Base-by-base conservation (phyloP, 2,888 invertebrate species). In the Aradus depressus region DNA sequence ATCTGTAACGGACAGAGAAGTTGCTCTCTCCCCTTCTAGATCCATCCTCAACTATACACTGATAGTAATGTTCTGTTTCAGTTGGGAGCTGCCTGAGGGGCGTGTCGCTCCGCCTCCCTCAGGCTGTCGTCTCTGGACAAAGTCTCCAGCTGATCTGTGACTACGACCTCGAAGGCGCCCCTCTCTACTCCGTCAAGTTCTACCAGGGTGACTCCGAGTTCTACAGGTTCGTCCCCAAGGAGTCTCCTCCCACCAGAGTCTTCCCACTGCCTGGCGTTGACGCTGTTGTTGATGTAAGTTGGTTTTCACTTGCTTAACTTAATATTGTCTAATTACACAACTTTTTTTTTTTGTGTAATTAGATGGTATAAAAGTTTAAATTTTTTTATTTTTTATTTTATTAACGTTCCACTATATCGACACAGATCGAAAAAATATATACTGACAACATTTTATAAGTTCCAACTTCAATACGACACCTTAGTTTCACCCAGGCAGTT, bases 141-240 rank as follows among this genome's bases (percentile, higher is more conserved):
- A 65, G 72, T 1, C 74, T 74, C 1, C 65, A 72, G 14, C 67
- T 77, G 49, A 64, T 70, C 12, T 75, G 76, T 61, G 69, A 73
- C 23, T 77, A 76, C 61, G 75, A 76, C 64, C 66, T 77, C 60
- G 77, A 77, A 58, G 74, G 74, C 52, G 79, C 79, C 1, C 75
- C 75, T 0, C 73, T 85, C 5, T 84, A 84, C 68, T 78, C 81
- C 56, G 80, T 84, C 64, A 76, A 82, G 65, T 85, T 84, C 84
- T 84, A 83, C 68, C 72, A 79, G 53, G 78, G 79, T 3, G 76
- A 78, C 57, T 74, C 75, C 3, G 84, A 85, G 69, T 84, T 85
- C 72, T 85, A 83, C 69, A 73, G 83, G 62, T 84, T 74, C 64
- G 78, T 81, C 56, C 83, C 83, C 4, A 74, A 81, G 50, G 81